Conservation (phyloP, 2,797 vertebrate species). For the Notolepis coatsorum region DNA sequence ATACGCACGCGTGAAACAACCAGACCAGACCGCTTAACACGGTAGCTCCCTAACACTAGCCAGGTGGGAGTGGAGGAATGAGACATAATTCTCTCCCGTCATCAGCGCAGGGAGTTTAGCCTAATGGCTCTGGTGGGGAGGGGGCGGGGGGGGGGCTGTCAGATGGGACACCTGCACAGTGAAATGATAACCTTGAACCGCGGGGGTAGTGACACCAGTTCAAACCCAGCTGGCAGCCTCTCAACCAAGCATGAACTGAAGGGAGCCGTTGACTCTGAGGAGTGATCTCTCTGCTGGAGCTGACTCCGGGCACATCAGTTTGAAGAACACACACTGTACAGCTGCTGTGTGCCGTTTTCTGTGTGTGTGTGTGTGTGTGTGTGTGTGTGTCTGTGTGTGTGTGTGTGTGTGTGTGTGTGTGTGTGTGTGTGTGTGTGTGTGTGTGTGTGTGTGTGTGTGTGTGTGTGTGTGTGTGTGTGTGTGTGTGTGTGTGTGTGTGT, state of each 20-base stretch:
- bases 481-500: no score
- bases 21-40: slow-evolving; percentile 50
- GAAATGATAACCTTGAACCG: slow-evolving; percentile 38
- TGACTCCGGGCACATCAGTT: no score
- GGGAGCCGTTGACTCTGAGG: no score
- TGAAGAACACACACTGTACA: background rate
- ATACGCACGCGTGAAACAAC: no score
- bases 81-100: slow-evolving; percentile 38
- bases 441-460: background rate
- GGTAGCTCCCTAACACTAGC: slow-evolving; percentile 51
- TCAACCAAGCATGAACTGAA: background rate
- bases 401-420: background rate
- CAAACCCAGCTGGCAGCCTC: background rate
- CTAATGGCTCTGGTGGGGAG: slow-evolving; percentile 42
- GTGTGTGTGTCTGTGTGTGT: background rate
- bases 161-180: slow-evolving; percentile 29
- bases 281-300: no score
- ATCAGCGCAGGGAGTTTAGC: slow-evolving; percentile 31
- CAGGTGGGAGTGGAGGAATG: slow-evolving; percentile 55
- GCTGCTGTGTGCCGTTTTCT: no score
- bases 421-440: background rate
- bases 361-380: background rate
- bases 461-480: background rate
- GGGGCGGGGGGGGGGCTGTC: background rate
- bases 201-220: background rate